A percentile compares a stretch with the other conserved stretches of the same genome.
phyloP scores from a whole-genome alignment of 2,113 vertebrate species.

The Passerina amoena region DNA sequence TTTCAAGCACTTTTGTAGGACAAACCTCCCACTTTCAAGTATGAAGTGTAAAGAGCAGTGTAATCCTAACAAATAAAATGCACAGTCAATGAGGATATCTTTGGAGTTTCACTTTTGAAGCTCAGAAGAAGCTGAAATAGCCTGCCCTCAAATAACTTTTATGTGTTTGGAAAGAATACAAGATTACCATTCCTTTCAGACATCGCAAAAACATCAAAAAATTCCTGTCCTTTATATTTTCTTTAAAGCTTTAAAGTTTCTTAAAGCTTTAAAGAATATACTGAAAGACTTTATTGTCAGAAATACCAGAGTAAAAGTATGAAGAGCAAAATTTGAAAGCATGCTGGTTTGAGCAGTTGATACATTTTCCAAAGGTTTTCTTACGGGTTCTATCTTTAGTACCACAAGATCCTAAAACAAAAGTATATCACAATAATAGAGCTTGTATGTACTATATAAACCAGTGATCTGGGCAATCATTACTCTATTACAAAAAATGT shows the following conservation, averaged over 20 bases:
- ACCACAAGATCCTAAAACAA: neutral
- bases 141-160: neutral
- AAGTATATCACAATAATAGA: neutral
- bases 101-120: neutral
- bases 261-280: neutral
- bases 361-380: neutral
- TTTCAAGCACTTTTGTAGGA: conserved; percentile 15
- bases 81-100: neutral
- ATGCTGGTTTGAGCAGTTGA: neutral
- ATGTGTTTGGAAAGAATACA: neutral
- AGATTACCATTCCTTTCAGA: neutral
- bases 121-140: neutral
- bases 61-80: neutral
- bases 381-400: neutral
- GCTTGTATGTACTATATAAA: neutral
- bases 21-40: neutral
- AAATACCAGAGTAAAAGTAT: neutral
- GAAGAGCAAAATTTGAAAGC: neutral
- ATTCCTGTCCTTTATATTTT: neutral
- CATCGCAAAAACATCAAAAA: neutral
- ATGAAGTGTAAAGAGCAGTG: neutral
- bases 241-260: neutral
- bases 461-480: neutral
- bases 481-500: neutral
- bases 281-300: neutral